Percentiles rank a stretch among this genome's conserved stretches.
These are phyloP conservation scores for Galeopterus variegatus DNA, from an alignment of 2,113 vertebrate species.

Conservation along the genomic window DNA sequence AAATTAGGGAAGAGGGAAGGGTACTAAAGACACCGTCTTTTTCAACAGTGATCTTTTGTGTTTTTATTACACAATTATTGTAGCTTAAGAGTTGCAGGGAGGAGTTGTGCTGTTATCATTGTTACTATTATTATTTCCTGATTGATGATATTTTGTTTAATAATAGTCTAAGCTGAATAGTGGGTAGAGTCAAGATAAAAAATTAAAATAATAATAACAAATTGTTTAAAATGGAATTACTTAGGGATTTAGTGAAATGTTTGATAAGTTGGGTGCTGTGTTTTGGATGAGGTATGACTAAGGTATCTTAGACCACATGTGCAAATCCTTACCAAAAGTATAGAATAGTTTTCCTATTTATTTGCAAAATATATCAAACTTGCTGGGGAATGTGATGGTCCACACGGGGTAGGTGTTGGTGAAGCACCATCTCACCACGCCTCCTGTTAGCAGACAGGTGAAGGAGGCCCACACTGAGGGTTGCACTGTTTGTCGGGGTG, in stretches of 20 bases:
- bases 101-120: not conserved
- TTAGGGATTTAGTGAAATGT: constrained; percentile 4
- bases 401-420: not conserved
- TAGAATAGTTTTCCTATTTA: not conserved
- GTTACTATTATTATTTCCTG: not conserved
- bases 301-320: not conserved
- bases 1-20: not conserved
- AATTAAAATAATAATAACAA: not conserved
- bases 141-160: constrained; percentile 22
- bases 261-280: not conserved
- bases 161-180: not conserved
- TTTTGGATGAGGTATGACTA: not conserved
- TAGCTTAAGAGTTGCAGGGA: not conserved
- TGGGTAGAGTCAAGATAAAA: not conserved
- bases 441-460: not conserved
- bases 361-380: not conserved
- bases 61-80: not conserved
- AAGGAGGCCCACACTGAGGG: not conserved
- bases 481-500: not conserved
- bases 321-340: not conserved
- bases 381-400: not conserved
- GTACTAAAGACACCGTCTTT: not conserved
- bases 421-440: not conserved
- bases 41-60: not conserved
- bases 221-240: constrained; percentile 37